phyloP scores from a whole-genome alignment of 2,797 vertebrate species.

The Potorous gilbertii region DNA sequence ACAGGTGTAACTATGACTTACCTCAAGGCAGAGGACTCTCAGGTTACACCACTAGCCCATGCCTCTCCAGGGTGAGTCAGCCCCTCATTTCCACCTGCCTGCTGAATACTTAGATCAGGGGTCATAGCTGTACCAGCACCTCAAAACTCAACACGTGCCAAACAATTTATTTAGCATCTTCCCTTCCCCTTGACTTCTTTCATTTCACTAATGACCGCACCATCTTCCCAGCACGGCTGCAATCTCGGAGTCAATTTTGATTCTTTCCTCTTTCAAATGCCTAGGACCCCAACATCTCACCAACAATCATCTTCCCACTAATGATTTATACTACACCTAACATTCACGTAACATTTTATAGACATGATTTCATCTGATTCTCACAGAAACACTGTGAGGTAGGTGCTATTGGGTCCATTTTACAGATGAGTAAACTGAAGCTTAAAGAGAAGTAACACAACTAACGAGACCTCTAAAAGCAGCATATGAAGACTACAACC shows the following conservation, averaged over 20 bases:
- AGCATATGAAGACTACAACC: background rate
- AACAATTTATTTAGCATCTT: background rate
- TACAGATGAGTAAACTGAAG: background rate
- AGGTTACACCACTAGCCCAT: background rate
- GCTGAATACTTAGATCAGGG: background rate
- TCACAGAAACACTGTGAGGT: background rate
- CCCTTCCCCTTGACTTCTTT: background rate
- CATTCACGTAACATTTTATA: background rate
- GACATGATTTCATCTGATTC: background rate
- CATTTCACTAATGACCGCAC: background rate
- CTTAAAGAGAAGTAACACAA: background rate
- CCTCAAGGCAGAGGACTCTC: background rate
- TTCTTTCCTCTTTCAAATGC: background rate
- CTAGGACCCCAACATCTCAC: background rate
- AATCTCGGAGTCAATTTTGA: background rate
- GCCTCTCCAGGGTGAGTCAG: too few relatives aligned
- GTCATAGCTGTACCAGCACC: background rate
- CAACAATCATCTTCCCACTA: background rate
- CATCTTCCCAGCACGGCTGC: background rate
- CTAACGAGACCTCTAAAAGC: background rate
- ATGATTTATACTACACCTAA: background rate
- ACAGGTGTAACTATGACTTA: background rate
- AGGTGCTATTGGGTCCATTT: background rate
- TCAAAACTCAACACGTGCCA: background rate
- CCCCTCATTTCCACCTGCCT: background rate